These are phyloP conservation scores for Hydroisotoma schaefferi DNA, from an alignment of 2,888 invertebrate genomes.

Conservation along the genomic window DNA sequence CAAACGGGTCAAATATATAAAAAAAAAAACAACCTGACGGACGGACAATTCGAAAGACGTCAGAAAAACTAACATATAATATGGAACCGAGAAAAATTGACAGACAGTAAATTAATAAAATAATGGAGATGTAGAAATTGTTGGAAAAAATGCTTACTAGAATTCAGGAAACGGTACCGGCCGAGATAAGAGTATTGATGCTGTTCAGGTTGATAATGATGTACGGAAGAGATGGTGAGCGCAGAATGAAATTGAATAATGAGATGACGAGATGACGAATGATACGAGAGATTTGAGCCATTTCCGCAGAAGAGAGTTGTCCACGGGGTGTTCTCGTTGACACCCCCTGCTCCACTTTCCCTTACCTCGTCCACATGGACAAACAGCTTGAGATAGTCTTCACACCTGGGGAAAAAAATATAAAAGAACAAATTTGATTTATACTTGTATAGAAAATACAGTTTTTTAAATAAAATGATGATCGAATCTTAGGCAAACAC, in stretches of 20 bases:
- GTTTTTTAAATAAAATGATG: no score
- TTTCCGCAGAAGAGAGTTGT: conserved; percentile 71
- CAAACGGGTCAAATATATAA: no score
- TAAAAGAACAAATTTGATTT: background rate
- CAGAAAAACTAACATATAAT: no score
- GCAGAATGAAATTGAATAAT: conserved; percentile 69
- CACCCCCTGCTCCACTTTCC: conserved; percentile 52
- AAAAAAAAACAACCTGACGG: no score
- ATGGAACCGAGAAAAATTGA: no score
- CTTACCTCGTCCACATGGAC: conserved; percentile 63
- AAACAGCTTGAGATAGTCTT: conserved; percentile 75
- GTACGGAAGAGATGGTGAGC: conserved; percentile 5
- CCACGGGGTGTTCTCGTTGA: conserved; percentile 74
- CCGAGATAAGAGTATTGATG: conserved; percentile 33
- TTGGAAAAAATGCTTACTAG: conserved; percentile 38
- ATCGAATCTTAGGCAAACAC: no score
- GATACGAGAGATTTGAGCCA: conserved; percentile 65
- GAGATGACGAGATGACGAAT: conserved; percentile 70
- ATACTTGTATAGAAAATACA: no score
- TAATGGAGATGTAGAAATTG: no score
- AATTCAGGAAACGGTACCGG: conserved; percentile 45
- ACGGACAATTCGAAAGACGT: no score
- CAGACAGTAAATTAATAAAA: no score
- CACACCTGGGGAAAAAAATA: conserved; percentile 60
- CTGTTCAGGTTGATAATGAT: background rate